Evolutionary conservation across 2,797 vertebrate genomes (phyloP).

Genomic region (Mycteria americana): DNA sequence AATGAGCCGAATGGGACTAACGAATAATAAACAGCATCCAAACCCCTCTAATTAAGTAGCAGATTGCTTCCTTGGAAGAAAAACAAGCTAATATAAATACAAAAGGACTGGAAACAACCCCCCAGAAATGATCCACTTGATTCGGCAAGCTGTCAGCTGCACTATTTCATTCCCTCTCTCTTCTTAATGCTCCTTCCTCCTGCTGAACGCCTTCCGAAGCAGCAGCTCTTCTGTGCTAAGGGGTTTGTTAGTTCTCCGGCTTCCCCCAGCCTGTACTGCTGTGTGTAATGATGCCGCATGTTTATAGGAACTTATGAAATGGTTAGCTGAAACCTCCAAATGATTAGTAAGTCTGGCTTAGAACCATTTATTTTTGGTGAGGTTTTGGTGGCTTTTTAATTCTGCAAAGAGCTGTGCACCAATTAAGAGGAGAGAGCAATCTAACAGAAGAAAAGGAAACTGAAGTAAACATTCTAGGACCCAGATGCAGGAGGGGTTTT

Average conservation of each 20-base stretch:
- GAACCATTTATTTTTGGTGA: background rate
- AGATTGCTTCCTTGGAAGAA: background rate
- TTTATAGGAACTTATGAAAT: background rate
- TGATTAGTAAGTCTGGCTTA: background rate
- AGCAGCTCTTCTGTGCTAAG: background rate
- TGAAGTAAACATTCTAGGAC: background rate
- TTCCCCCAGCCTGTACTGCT: background rate
- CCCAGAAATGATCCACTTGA: background rate
- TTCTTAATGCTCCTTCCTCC: background rate
- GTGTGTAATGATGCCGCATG: background rate
- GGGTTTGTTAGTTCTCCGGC: background rate
- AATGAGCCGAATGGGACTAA: background rate
- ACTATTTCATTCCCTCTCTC: background rate
- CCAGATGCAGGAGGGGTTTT: background rate
- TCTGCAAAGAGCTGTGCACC: background rate
- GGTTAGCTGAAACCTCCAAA: background rate
- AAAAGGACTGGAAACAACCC: background rate
- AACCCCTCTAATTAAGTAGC: background rate
- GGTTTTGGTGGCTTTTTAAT: background rate
- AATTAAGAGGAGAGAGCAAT: background rate
- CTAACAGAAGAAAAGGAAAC: background rate
- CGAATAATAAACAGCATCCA: background rate
- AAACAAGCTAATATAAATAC: background rate
- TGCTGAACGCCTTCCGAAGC: background rate
- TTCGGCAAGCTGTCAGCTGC: background rate